Conservation (phyloP, 1,140 invertebrate genomes). For the Drosophila miranda region DNA sequence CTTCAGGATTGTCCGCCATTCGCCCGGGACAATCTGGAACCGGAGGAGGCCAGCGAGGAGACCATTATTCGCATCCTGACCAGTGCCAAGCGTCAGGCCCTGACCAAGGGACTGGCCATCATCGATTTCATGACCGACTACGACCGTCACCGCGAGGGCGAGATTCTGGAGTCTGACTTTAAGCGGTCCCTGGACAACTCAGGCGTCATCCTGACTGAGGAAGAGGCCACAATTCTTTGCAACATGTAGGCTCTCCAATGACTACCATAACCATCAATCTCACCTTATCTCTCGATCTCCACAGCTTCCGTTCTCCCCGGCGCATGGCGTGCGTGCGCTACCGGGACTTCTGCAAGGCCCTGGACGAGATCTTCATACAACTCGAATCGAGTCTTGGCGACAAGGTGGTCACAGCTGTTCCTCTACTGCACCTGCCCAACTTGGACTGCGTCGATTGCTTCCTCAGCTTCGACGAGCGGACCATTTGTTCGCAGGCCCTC, state of each 20-base stretch:
- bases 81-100: constrained; percentile 87
- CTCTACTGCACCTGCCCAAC: constrained; percentile 86
- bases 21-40: constrained; percentile 26
- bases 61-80: constrained; percentile 87
- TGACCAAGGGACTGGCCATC: constrained; percentile 86
- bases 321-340: constrained; percentile 85
- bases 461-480: constrained; percentile 87
- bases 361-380: constrained; percentile 87
- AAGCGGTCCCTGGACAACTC: constrained; percentile 85
- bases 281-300: not conserved
- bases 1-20: constrained; percentile 59
- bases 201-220: constrained; percentile 84
- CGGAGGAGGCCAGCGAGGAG: constrained; percentile 80
- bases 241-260: constrained; percentile 48
- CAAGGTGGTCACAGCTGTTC: constrained; percentile 83
- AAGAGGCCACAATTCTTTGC: constrained; percentile 57
- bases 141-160: constrained; percentile 85
- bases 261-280: not conserved
- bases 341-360: constrained; percentile 85
- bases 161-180: constrained; percentile 86
- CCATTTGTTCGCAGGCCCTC: constrained; percentile 84
- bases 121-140: constrained; percentile 86
- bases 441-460: constrained; percentile 85
- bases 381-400: constrained; percentile 86
- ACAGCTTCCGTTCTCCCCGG: constrained; percentile 85